Conservation (phyloP, 2,888 invertebrate species). For the Drosophila flavopinicola region DNA sequence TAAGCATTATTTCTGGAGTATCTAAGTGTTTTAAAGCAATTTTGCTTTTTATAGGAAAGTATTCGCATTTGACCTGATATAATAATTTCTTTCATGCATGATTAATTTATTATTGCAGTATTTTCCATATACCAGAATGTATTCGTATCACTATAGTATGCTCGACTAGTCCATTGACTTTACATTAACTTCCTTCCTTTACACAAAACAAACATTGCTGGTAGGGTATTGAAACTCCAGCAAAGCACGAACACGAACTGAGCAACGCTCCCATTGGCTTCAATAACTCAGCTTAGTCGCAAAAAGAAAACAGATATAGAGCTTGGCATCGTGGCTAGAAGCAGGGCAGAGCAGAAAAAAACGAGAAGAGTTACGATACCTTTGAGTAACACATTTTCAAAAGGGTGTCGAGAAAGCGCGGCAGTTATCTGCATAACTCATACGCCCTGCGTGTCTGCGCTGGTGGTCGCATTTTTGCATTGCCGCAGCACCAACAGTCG, state of each 20-base stretch:
- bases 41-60: no score
- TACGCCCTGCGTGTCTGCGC: slow-evolving; percentile 53
- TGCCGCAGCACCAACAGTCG: slow-evolving; percentile 12
- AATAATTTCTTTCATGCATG: no score
- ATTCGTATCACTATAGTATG: no score
- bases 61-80: no score
- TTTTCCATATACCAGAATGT: no score
- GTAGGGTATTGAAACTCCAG: no score
- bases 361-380: slow-evolving; percentile 51
- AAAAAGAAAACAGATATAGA: slow-evolving; percentile 22
- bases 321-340: slow-evolving; percentile 12
- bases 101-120: no score
- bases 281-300: neutral
- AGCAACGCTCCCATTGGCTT: neutral
- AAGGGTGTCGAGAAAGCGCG: slow-evolving; percentile 38
- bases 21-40: no score
- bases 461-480: slow-evolving; percentile 21
- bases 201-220: no score
- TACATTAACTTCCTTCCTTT: no score
- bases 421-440: slow-evolving; percentile 71
- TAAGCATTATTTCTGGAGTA: no score
- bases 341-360: neutral
- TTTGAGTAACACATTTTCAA: slow-evolving; percentile 58
- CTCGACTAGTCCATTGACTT: no score
- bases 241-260: neutral